Conservation (phyloP, 2,888 invertebrate species). For the Nymphalis polychloros region DNA sequence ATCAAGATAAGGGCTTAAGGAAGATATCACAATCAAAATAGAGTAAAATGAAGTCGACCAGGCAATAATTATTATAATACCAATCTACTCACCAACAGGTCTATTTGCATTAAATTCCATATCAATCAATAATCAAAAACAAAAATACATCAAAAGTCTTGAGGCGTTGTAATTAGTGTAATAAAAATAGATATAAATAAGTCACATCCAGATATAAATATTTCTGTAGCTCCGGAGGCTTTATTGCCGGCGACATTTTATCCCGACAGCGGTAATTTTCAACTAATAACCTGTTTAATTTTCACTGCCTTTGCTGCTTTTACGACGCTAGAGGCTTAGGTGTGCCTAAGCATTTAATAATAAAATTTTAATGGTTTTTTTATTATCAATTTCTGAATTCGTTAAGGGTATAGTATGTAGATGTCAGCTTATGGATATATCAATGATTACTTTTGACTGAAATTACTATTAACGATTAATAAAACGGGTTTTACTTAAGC, state of each 20-base stretch:
- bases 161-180: too few species aligned
- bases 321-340: conserved; percentile 21
- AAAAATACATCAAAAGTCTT: too few species aligned
- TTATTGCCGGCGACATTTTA: conserved; percentile 71
- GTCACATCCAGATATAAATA: conserved; percentile 47
- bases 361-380: conserved; percentile 8
- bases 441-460: neutral
- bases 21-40: too few species aligned
- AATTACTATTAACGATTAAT: too few species aligned
- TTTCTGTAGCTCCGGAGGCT: conserved; percentile 45
- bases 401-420: neutral
- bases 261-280: conserved; percentile 73
- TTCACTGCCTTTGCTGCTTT: conserved; percentile 57
- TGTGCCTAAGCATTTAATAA: conserved; percentile 13
- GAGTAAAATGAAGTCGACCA: too few species aligned
- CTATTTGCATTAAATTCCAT: too few species aligned
- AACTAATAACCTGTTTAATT: conserved; percentile 78
- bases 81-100: too few species aligned
- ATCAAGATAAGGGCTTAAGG: too few species aligned
- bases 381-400: neutral
- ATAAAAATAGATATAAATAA: neutral
- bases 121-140: too few species aligned
- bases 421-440: neutral
- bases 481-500: too few species aligned
- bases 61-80: too few species aligned